These are phyloP conservation scores for Drosophila maculinotata DNA, from an alignment of 2,888 invertebrate species.

Conservation along the genomic window DNA sequence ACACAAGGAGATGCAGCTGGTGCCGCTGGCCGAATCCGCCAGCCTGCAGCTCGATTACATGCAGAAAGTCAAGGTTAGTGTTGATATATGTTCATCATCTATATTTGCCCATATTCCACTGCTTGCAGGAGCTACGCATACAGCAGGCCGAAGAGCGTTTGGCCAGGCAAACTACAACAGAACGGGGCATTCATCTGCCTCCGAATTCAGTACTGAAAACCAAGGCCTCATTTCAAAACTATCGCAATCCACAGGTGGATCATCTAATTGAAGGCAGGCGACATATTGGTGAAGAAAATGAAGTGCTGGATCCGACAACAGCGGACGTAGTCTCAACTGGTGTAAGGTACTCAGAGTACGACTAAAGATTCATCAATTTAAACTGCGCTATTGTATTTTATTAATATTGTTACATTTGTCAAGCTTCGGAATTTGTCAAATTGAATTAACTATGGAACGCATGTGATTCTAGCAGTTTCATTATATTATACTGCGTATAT, in stretches of 20 bases:
- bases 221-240: constrained; percentile 74
- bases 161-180: constrained; percentile 50
- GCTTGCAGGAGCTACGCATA: constrained; percentile 75
- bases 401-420: not conserved
- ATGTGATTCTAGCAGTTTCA: constrained; percentile 13
- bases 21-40: constrained; percentile 82
- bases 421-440: not conserved
- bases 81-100: not conserved
- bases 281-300: constrained; percentile 68
- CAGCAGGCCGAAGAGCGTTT: constrained; percentile 82
- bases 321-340: constrained; percentile 66
- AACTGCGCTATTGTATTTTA: not conserved
- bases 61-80: constrained; percentile 77
- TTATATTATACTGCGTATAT: constrained; percentile 1
- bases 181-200: constrained; percentile 56
- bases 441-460: not conserved
- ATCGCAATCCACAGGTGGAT: constrained; percentile 66
- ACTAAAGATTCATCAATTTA: constrained; percentile 31
- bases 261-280: constrained; percentile 75
- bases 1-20: constrained; percentile 75
- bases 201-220: constrained; percentile 60
- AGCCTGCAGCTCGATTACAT: constrained; percentile 80
- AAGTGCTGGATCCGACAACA: constrained; percentile 79
- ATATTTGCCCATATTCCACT: not conserved
- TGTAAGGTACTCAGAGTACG: constrained; percentile 69